Evolutionary conservation across 1,140 invertebrate genomes (phyloP).

Genomic region (Cyphomyrmex costatus): DNA sequence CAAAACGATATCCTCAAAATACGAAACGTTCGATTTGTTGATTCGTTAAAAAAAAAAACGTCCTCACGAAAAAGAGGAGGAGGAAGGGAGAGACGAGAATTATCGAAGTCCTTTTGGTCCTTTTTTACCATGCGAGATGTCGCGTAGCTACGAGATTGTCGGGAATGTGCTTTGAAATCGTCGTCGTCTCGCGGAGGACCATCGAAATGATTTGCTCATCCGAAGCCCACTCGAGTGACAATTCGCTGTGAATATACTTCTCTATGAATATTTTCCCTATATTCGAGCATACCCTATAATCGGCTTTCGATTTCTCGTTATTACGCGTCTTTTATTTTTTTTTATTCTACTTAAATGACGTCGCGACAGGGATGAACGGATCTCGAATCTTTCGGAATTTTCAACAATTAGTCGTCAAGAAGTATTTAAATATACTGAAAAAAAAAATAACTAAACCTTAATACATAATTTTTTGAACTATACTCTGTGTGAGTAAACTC

Average conservation of each 20-base stretch:
- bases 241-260: slow-evolving; percentile 24
- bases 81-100: neutral
- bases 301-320: slow-evolving; percentile 51
- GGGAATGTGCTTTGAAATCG: slow-evolving; percentile 38
- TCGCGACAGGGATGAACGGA: neutral
- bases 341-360: neutral
- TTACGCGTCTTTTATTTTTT: neutral
- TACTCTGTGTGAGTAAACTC: too few species aligned
- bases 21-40: slow-evolving; percentile 5
- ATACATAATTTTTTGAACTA: too few species aligned
- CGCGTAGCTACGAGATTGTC: slow-evolving; percentile 7
- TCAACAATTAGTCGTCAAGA: neutral
- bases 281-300: slow-evolving; percentile 13
- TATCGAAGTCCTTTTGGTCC: neutral
- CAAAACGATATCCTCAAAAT: neutral
- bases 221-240: slow-evolving; percentile 32
- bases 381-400: neutral
- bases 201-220: slow-evolving; percentile 61
- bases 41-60: neutral
- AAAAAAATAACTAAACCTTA: too few species aligned
- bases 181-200: slow-evolving; percentile 41
- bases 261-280: neutral
- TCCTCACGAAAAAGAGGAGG: neutral
- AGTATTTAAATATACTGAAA: neutral
- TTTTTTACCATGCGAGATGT: slow-evolving; percentile 34